phyloP scores from a whole-genome alignment of 1,140 invertebrate species.

The Drosophila lini region DNA sequence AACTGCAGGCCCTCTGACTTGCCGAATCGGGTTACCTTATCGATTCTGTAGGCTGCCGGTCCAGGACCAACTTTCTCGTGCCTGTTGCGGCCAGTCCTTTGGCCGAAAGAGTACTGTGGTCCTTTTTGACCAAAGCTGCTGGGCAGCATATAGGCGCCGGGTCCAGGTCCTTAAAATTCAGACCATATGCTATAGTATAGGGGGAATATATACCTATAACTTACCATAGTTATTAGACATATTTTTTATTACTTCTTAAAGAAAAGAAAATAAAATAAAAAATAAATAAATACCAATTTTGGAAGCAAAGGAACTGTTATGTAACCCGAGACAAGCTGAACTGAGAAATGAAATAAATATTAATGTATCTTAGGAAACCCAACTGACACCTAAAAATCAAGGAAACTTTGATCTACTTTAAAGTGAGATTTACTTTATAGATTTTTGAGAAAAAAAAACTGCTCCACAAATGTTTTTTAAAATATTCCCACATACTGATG shows the following conservation, averaged over 20 bases:
- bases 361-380: too few relatives aligned
- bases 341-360: neutral
- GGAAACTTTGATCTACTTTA: neutral
- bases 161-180: slow-evolving; percentile 30
- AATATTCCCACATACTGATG: slow-evolving; percentile 3
- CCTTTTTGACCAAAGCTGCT: slow-evolving; percentile 23
- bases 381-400: neutral
- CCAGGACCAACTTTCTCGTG: slow-evolving; percentile 27
- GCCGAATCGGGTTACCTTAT: slow-evolving; percentile 42
- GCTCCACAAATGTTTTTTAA: neutral
- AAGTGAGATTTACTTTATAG: neutral
- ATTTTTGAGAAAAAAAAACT: neutral
- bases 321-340: slow-evolving; percentile 1
- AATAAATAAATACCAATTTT: slow-evolving; percentile 6
- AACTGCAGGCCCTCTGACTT: slow-evolving; percentile 19
- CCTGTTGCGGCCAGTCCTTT: neutral
- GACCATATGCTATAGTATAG: too few relatives aligned
- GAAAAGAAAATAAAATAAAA: neutral
- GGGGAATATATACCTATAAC: neutral
- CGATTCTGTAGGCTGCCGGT: slow-evolving; percentile 39
- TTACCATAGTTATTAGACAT: slow-evolving; percentile 25
- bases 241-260: neutral
- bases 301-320: neutral
- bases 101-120: slow-evolving; percentile 33
- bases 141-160: slow-evolving; percentile 43